Evolutionary conservation across 2,888 invertebrate species (phyloP), one percentile per base, ranked within the genome.

Genomic region (Cybosia mesomella): DNA sequence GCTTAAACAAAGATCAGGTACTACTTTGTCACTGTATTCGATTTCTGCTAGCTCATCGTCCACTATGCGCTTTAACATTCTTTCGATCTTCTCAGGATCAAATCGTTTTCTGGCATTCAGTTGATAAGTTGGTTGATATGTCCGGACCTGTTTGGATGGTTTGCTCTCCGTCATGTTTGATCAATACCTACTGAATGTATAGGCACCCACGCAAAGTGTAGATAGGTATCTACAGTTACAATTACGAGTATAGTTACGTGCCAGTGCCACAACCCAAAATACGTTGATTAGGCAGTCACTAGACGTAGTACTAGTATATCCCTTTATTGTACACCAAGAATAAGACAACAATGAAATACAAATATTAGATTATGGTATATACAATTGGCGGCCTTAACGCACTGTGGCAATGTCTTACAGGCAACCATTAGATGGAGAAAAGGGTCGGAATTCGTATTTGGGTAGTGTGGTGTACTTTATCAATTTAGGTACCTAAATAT

Each of bases 51-150:
- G 86, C 72, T 96, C 96, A 32, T 96, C 93, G 32, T 95, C 93
- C 79, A 97, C 91, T 5, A 96, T 93, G 36, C 93, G 92, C 80
- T 95, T 92, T 13, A 97, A 88, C 65, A 97, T 95, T 82, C 94
- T 95, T 79, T 96, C 91, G 3, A 97, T 96, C 64, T 92, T 92
- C 81, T 97, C 96, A 13, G 90, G 87, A 79, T 96, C 96, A 84
- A 97, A 97, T 2, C 95, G 95, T 77, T 96, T 96, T 68, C 95
- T 95, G 0, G 97, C 92, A 69, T 96, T 95, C 55, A 97, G 85
- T 79, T 96, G 96, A 84, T 96, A 97, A 0, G 96, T 96, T 66
- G 97, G 97, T 87, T 96, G 96, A 83, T 95, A 96, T 24, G 82
- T 91, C 69, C 94, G 88, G 49, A 92, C 88, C 94, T 93, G 93